phyloP scores from a whole-genome alignment of 1,140 invertebrate species.

The Euwallacea similis region DNA sequence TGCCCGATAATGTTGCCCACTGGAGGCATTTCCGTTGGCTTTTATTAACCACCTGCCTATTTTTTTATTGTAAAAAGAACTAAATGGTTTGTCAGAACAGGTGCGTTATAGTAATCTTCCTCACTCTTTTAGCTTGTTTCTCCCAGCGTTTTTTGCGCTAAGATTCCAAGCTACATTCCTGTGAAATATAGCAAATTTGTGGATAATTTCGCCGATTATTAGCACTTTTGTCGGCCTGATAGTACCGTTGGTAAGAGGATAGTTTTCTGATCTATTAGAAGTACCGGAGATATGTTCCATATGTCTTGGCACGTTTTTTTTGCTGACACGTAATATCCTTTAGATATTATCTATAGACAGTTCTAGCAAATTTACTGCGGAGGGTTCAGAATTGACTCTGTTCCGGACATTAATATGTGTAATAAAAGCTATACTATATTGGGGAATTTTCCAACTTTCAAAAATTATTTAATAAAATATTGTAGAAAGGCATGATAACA shows the following conservation, averaged over 20 bases:
- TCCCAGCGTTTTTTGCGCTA: slow-evolving; percentile 3
- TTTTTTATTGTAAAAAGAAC: slow-evolving; percentile 19
- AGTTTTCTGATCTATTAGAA: no score
- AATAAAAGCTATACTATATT: no score
- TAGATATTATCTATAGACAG: no score
- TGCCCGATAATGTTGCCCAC: background rate
- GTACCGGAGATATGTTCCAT: no score
- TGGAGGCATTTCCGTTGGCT: slow-evolving; percentile 11
- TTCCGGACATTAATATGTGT: no score
- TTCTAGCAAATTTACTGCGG: no score
- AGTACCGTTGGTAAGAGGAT: background rate
- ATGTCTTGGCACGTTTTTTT: no score
- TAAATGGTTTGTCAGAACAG: slow-evolving; percentile 13
- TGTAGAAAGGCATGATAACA: no score
- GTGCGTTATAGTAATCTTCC: slow-evolving; percentile 21
- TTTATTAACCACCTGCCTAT: slow-evolving; percentile 23
- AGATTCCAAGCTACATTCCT: slow-evolving; percentile 23
- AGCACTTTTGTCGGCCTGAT: background rate
- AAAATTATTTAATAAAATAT: no score
- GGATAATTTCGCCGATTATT: slow-evolving; percentile 2
- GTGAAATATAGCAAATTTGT: slow-evolving; percentile 12
- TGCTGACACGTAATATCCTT: no score
- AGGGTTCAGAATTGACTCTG: no score
- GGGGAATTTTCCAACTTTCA: no score
- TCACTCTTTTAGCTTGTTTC: slow-evolving; percentile 6